These are phyloP conservation scores for Rhipidura dahli DNA, from an alignment of 2,113 vertebrate genomes.

Conservation along the genomic window DNA sequence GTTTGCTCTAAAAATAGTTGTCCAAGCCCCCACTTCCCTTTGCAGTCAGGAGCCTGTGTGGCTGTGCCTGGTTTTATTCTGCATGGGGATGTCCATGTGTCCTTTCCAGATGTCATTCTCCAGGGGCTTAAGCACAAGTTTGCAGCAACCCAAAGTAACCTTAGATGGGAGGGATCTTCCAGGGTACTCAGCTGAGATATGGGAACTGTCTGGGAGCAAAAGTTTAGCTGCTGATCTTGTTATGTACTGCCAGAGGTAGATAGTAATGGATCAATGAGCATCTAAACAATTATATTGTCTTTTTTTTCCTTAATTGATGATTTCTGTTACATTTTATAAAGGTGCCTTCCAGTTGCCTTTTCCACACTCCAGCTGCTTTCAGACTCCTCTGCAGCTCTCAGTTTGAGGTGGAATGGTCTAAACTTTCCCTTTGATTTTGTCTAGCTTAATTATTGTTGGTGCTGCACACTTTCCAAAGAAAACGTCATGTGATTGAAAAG, in stretches of 20 bases:
- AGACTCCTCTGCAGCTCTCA: not conserved
- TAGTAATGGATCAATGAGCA: not conserved
- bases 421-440: not conserved
- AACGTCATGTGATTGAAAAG: not conserved
- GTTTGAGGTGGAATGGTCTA: not conserved
- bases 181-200: fast-evolving
- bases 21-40: not conserved
- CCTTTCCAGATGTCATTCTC: not conserved
- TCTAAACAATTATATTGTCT: not conserved
- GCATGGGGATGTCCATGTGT: not conserved
- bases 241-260: not conserved
- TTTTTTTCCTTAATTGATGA: not conserved
- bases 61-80: not conserved
- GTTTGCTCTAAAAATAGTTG: conserved; percentile 3
- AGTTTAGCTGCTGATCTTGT: not conserved
- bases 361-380: not conserved
- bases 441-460: not conserved
- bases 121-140: not conserved
- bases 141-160: not conserved
- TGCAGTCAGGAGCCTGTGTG: not conserved
- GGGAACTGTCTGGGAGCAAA: not conserved
- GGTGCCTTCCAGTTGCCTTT: not conserved
- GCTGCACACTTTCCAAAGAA: not conserved
- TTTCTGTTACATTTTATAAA: not conserved
- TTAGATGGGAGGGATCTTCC: not conserved